phyloP scores from a whole-genome alignment of 2,888 invertebrate species.

The Omphaloscelis lunosa region DNA sequence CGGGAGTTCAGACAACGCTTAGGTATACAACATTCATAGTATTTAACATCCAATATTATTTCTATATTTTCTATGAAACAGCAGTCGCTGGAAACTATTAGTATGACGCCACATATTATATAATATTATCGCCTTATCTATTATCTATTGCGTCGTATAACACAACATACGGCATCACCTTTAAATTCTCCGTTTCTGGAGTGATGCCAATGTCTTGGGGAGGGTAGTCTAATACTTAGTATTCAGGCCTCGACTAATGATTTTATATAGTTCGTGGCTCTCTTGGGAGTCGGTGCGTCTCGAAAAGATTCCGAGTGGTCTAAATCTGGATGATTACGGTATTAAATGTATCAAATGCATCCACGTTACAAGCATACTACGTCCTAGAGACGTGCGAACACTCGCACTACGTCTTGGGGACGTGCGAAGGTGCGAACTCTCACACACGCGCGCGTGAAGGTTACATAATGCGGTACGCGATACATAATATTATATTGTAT shows the following conservation, averaged over 20 bases:
- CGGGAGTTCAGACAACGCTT: neutral
- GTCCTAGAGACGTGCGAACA: constrained; percentile 51
- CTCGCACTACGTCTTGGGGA: constrained; percentile 21
- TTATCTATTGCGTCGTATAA: constrained; percentile 20
- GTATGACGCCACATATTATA: constrained; percentile 17
- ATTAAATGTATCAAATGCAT: constrained; percentile 62
- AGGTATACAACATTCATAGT: constrained; percentile 34
- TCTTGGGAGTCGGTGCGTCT: neutral
- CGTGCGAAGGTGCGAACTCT: constrained; percentile 25
- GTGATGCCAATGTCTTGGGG: neutral
- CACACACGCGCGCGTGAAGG: constrained; percentile 47
- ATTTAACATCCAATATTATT: constrained; percentile 44
- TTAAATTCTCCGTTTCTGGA: neutral
- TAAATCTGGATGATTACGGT: constrained; percentile 40
- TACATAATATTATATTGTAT: constrained; percentile 65
- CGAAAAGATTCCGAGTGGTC: constrained; percentile 17
- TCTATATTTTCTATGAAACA: constrained; percentile 38
- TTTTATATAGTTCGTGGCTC: neutral
- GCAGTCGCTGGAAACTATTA: constrained; percentile 9
- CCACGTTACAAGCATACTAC: constrained; percentile 71
- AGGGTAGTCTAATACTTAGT: constrained; percentile 14
- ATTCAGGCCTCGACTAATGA: constrained; percentile 11
- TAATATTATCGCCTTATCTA: constrained; percentile 19
- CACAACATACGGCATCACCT: neutral
- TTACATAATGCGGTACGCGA: constrained; percentile 66